A percentile compares a stretch with the other conserved stretches of the same genome.
Evolutionary conservation across 2,797 vertebrate species (phyloP).

Genomic region (Myiothlypis coronata): DNA sequence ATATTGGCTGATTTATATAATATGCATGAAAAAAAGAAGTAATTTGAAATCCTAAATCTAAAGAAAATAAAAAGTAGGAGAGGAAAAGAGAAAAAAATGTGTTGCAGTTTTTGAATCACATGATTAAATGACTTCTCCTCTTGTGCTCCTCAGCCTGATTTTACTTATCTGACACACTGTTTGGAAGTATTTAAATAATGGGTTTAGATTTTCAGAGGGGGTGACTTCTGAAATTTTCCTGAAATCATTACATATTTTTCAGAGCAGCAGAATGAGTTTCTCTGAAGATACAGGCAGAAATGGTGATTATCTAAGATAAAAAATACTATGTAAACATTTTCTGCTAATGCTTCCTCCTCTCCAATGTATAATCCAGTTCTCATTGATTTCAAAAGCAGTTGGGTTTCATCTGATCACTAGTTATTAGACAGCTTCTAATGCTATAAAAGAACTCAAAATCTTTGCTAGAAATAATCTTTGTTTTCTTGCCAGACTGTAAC

Average conservation of each 20-base stretch:
- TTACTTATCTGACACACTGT: not conserved
- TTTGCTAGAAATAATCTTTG: constrained; percentile 20
- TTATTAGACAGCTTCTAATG: constrained; percentile 33
- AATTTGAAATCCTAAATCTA: not conserved
- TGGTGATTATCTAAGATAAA: not conserved
- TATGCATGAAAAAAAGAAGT: not conserved
- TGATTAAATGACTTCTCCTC: not conserved
- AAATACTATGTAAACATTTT: constrained; percentile 17
- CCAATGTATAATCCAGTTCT: constrained; percentile 13
- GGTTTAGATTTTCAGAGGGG: not conserved
- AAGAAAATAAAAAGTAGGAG: not conserved
- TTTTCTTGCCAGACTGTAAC: constrained; percentile 38
- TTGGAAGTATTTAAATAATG: not conserved
- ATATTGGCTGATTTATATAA: not conserved
- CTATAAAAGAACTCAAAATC: not conserved
- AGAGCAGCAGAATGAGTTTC: not conserved
- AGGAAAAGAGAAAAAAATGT: not conserved
- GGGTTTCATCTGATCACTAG: constrained; percentile 21
- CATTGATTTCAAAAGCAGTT: constrained; percentile 37
- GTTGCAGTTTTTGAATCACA: not conserved
- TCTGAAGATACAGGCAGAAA: not conserved
- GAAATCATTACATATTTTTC: not conserved
- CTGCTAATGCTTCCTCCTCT: not conserved
- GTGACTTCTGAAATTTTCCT: not conserved
- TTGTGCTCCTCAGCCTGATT: not conserved